Evolutionary conservation across 2,888 invertebrate genomes (phyloP), one percentile per base, ranked within the genome.

Genomic region (Drosophila kanekoi): DNA sequence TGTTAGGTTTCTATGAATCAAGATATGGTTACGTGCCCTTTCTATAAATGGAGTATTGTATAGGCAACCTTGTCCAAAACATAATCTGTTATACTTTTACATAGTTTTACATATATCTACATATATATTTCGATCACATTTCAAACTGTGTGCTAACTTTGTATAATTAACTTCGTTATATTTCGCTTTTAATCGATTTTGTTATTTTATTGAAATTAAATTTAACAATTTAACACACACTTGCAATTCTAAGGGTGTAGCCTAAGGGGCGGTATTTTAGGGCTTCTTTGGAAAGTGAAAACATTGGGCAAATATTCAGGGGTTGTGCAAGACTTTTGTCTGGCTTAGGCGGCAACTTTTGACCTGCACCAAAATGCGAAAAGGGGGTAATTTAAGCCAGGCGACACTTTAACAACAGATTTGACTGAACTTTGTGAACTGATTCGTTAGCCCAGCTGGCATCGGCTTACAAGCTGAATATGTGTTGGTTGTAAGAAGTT

Each of bases 381-480:
- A 84, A 68, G 66, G 59, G 60, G 32, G 75, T 59, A 84, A 73
- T 54, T 14, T 38, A 71, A 79, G 56, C 78, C 70, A 40, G 28
- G 35, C 43, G 65, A 66, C 69, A 86, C 66, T 89, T 90, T 89
- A 72, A 82, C 82, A 79, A 69, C 75, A 87, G 86, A 89, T 89
- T 89, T 90, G 87, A 82, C 84, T 86, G 84, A 90, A 87, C 89
- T 87, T 49, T 71, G 58, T 66, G 85, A 80, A 70, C 83, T 52
- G 43, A 33, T 4, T n/a, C 41, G 51, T n/a, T 8, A 48, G 57
- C 33, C 41, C 41, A 59, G 20, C 35, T 47, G 51, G 67, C 28
- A 59, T 83, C 62, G 56, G 37, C 8, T 83, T 83, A 65, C 84
- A 44, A 40, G 6, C 56, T 9, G 18, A 4, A 14, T 40, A 41